Conservation (phyloP, 2,888 invertebrate genomes). For the Himalopsyche japonica region DNA sequence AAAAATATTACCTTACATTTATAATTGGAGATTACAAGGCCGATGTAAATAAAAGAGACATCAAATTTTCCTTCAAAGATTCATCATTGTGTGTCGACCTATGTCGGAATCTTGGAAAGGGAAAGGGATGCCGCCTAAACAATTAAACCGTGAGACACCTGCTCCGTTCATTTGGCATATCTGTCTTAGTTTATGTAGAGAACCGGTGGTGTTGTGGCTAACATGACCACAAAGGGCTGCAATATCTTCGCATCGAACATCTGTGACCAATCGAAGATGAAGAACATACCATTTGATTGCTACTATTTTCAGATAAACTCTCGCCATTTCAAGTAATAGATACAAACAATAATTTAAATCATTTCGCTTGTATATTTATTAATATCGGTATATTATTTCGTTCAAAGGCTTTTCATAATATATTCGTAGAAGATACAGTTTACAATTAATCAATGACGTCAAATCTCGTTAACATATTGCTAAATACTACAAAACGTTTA, state of each 20-base stretch:
- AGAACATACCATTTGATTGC: not conserved
- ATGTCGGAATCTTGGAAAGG: not conserved
- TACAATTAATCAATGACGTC: no score
- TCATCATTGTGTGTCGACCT: not conserved
- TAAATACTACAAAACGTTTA: no score
- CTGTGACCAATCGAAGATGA: not conserved
- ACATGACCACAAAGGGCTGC: not conserved
- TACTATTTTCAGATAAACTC: not conserved
- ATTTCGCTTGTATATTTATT: no score
- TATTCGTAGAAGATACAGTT: no score
- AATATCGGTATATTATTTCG: no score
- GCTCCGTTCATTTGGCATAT: not conserved
- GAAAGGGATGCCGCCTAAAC: not conserved
- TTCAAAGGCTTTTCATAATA: no score
- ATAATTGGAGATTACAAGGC: no score
- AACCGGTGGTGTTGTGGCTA: not conserved
- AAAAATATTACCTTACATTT: no score
- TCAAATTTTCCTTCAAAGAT: not conserved
- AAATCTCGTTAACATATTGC: no score
- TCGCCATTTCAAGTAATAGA: no score
- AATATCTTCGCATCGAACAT: not conserved
- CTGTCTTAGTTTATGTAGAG: not conserved
- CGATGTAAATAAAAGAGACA: no score
- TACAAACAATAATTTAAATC: no score
- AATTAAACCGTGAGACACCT: not conserved